phyloP scores from a whole-genome alignment of 2,797 vertebrate species.

The Ctenochaetus hawaiiensis region DNA sequence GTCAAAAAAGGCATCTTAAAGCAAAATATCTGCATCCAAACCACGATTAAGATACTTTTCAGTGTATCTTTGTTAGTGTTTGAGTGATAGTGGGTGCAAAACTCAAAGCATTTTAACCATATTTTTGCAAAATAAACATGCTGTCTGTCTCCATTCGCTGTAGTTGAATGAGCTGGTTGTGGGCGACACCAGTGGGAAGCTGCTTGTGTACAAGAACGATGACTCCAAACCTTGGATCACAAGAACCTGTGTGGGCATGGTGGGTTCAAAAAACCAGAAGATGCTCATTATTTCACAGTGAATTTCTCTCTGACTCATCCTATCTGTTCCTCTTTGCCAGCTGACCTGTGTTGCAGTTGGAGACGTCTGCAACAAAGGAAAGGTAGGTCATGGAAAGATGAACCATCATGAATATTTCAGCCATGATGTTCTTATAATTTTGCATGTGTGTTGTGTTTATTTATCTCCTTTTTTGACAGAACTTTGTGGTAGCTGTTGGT shows the following conservation, averaged over 20 bases:
- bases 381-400: conserved; percentile 81
- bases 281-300: fast-evolving
- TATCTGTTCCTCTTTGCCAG: conserved; percentile 78
- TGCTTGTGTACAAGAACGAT: conserved; percentile 94
- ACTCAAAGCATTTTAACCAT: neutral
- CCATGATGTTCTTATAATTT: neutral
- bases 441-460: neutral
- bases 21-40: too few relatives aligned
- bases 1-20: too few relatives aligned
- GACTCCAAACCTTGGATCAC: conserved; percentile 93
- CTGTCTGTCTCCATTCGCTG: neutral
- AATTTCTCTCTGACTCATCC: neutral
- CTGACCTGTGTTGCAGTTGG: conserved; percentile 95
- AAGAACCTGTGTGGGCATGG: conserved; percentile 94
- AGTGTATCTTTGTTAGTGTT: neutral
- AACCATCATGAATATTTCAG: neutral
- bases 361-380: conserved; percentile 96
- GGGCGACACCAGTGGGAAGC: conserved; percentile 94
- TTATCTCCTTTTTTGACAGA: conserved; percentile 82
- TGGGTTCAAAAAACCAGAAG: conserved; percentile 69
- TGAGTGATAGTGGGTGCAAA: neutral
- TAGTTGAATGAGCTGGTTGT: conserved; percentile 96
- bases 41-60: neutral
- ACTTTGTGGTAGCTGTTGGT: conserved; percentile 94
- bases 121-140: neutral